Evolutionary conservation across 2,113 vertebrate genomes (phyloP), one percentile per base, ranked within the genome.

Genomic region (Pandion haliaetus): DNA sequence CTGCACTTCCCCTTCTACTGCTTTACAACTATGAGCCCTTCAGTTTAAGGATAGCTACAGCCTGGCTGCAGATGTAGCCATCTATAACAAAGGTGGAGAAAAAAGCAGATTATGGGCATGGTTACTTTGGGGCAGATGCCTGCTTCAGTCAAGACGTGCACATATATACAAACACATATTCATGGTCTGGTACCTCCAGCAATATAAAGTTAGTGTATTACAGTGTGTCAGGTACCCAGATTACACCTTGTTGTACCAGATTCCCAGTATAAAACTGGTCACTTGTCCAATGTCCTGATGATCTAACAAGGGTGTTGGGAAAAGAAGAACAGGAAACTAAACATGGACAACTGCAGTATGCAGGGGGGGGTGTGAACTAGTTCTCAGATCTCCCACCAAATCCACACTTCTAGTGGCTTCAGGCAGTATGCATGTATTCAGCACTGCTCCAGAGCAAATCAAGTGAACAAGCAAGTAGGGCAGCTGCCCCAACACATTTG

Each of bases 351-450:
- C 17, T 57, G 54, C 10, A 44, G 13, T 21, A 28, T 32, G 20
- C 21, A 21, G 28, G 4, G 4, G 11, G 1, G 3, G 3, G 18
- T 1, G 0, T 28, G 28, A 49, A n/a, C n/a, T 21, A 58, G 2
- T 58, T 82, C 49, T 49, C 13, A 17, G 25, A 19, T 91, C 36
- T 69, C 45, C 49, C 21, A 72, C 20, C 12, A 86, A 50, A 83
- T 62, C 24, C 50, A 40, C 23, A 11, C 9, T 59, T 82, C 4
- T 4, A 9, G 38, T 55, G 59, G 26, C 25, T 77, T 72, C 32
- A 40, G 63, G n/a, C n/a, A 32, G 20, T 29, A 9, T 45, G 17
- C 14, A 12, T 2, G 1, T 62, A 8, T 54, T 77, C 50, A 16
- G 15, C 12, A 2, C 23, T 52, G 20, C 36, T 81, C 16, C 13